These are phyloP conservation scores for Melanotaenia nigrans DNA, from an alignment of 2,797 vertebrate genomes.

Conservation along the genomic window DNA sequence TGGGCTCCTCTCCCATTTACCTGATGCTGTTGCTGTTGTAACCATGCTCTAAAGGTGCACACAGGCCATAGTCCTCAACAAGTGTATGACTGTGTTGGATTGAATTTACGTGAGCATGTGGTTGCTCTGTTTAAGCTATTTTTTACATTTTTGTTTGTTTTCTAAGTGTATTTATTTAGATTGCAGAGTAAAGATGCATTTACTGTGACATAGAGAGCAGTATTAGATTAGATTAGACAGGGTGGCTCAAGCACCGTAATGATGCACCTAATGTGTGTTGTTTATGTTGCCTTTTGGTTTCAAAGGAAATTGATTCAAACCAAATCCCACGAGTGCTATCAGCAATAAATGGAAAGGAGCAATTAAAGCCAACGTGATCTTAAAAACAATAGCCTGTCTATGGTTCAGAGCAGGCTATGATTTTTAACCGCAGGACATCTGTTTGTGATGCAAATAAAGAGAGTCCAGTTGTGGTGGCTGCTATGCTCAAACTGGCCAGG, in stretches of 20 bases:
- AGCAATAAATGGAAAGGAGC: constrained; percentile 67
- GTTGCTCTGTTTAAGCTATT: constrained; percentile 12
- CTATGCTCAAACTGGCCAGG: constrained; percentile 42
- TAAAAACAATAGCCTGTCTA: constrained; percentile 65
- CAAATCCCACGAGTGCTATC: constrained; percentile 70
- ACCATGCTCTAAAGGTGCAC: constrained; percentile 1
- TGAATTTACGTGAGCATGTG: constrained; percentile 14
- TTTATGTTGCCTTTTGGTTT: constrained; percentile 69
- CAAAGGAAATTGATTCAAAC: constrained; percentile 71
- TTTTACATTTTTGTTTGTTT: constrained; percentile 6
- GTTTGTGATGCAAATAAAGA: constrained; percentile 75
- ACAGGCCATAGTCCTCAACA: constrained; percentile 43
- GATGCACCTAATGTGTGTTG: constrained; percentile 62
- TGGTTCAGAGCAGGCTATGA: constrained; percentile 55
- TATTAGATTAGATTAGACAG: constrained; percentile 64
- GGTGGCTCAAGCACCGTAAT: constrained; percentile 46
- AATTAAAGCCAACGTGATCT: constrained; percentile 69
- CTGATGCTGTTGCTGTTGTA: constrained; percentile 28
- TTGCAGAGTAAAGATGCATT: constrained; percentile 42
- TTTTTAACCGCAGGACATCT: constrained; percentile 64
- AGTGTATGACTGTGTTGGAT: constrained; percentile 34
- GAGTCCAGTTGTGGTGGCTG: constrained; percentile 41
- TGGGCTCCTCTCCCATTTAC: constrained; percentile 32
- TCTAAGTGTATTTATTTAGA: constrained; percentile 36
- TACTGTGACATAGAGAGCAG: constrained; percentile 29